Conservation (phyloP, 1,140 invertebrate species). For the Tenebrio molitor region DNA sequence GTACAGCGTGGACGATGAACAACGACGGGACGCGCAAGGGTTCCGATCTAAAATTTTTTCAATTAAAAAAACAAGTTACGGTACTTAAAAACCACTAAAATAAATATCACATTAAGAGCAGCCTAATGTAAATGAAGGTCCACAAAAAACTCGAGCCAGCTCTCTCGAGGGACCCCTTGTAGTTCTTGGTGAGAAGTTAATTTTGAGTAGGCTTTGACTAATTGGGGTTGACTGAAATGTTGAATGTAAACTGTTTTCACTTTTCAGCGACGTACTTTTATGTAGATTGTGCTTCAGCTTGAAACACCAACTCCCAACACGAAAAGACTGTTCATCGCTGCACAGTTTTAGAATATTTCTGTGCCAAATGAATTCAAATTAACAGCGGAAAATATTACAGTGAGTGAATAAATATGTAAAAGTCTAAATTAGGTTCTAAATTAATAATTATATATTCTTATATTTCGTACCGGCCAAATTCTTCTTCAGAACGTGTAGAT, state of each 20-base stretch:
- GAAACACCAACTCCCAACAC: too few relatives aligned
- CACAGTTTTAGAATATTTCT: too few relatives aligned
- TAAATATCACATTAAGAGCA: conserved; percentile 33
- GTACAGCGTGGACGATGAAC: too few relatives aligned
- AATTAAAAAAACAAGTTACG: conserved; percentile 41
- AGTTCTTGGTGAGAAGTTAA: conserved; percentile 35
- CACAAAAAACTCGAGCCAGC: conserved; percentile 26
- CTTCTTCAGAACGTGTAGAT: conserved; percentile 13
- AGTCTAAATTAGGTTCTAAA: neutral
- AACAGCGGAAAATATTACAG: conserved; percentile 1
- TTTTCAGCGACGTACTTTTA: conserved; percentile 7
- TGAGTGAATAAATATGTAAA: conserved; percentile 14
- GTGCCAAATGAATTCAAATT: conserved; percentile 2
- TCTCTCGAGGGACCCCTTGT: conserved; percentile 39
- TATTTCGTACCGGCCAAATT: conserved; percentile 22
- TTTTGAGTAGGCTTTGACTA: conserved; percentile 42
- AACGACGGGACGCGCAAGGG: too few relatives aligned
- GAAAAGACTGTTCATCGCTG: too few relatives aligned
- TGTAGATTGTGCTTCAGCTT: too few relatives aligned
- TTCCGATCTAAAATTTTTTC: conserved; percentile 28
- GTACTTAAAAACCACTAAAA: conserved; percentile 41
- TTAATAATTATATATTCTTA: conserved; percentile 9
- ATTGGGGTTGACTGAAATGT: conserved; percentile 31
- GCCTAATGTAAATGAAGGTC: conserved; percentile 36
- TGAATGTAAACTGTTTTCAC: conserved; percentile 3